Conservation (phyloP, 1,140 invertebrate genomes). For the Euwallacea fornicatus region DNA sequence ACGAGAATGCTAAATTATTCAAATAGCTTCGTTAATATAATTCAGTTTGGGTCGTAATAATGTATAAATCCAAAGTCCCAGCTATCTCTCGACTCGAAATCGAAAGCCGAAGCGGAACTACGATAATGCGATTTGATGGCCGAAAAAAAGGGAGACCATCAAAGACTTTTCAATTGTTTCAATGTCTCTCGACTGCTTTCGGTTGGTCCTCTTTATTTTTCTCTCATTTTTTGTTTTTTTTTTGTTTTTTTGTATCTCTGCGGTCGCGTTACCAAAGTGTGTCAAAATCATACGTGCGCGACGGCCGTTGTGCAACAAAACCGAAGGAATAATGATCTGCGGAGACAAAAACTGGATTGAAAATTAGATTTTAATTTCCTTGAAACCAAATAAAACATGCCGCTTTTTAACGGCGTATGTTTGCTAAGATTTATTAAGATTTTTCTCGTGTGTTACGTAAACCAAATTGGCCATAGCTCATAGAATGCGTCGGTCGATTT, state of each 20-base stretch:
- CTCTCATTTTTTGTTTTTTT: no score
- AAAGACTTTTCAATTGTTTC: conserved; percentile 13
- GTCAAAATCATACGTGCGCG: conserved; percentile 33
- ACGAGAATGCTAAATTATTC: no score
- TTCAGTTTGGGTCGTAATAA: no score
- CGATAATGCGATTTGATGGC: neutral
- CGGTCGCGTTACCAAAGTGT: conserved; percentile 30
- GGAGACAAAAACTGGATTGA: conserved; percentile 24
- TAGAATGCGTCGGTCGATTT: no score
- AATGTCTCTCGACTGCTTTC: conserved; percentile 8
- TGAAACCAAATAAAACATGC: conserved; percentile 32
- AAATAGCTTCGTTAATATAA: no score
- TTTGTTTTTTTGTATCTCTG: conserved; percentile 23
- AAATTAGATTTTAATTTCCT: conserved; percentile 36
- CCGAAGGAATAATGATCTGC: conserved; percentile 1
- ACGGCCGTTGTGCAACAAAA: conserved; percentile 30
- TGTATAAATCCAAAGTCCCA: no score
- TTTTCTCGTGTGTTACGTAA: conserved; percentile 17
- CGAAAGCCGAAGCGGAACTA: neutral
- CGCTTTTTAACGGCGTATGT: conserved; percentile 14
- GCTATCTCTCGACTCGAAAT: no score
- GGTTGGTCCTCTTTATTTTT: conserved; percentile 7
- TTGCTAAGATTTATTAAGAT: neutral
- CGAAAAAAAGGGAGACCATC: conserved; percentile 7
- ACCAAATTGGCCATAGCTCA: no score